A percentile compares a stretch with the other conserved stretches of the same genome.
Conservation (phyloP, 2,113 vertebrate species). For the Corythornis vintsioides region DNA sequence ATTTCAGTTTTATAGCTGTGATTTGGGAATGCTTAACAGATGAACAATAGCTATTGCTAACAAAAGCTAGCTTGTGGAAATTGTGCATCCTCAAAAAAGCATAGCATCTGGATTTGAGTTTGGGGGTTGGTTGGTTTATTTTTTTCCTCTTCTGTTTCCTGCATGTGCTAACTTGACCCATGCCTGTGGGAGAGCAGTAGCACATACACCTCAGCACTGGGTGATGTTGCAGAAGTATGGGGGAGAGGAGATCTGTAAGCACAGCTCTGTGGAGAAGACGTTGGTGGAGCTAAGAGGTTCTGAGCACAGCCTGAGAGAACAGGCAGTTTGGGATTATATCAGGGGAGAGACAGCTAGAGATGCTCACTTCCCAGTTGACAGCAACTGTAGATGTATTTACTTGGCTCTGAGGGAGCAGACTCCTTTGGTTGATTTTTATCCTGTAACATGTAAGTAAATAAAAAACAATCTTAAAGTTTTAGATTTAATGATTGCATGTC, state of each 20-base stretch:
- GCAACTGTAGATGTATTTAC: not conserved
- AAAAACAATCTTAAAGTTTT: constrained; percentile 16
- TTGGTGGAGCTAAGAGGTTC: constrained; percentile 63
- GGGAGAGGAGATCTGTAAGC: constrained; percentile 32
- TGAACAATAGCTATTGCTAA: constrained; percentile 36
- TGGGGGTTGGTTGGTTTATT: not conserved
- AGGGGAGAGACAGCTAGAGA: not conserved
- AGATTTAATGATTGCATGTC: not conserved
- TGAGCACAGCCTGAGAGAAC: constrained; percentile 58
- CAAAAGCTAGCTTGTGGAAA: constrained; percentile 31
- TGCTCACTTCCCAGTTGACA: constrained; percentile 31
- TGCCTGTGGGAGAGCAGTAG: not conserved
- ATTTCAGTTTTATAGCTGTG: constrained; percentile 19
- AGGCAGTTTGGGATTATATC: constrained; percentile 63
- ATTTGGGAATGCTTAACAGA: not conserved
- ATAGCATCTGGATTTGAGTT: not conserved
- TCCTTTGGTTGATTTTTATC: constrained; percentile 47
- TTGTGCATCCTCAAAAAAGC: not conserved
- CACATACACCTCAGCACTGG: not conserved
- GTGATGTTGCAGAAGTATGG: constrained; percentile 12
- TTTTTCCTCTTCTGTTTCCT: not conserved
- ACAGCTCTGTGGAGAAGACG: constrained; percentile 31
- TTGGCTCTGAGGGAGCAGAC: constrained; percentile 38
- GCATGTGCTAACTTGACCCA: constrained; percentile 10
- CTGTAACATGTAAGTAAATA: constrained; percentile 70